Base-by-base conservation (phyloP, 2,797 vertebrate species). In the Crenuchus spilurus region DNA sequence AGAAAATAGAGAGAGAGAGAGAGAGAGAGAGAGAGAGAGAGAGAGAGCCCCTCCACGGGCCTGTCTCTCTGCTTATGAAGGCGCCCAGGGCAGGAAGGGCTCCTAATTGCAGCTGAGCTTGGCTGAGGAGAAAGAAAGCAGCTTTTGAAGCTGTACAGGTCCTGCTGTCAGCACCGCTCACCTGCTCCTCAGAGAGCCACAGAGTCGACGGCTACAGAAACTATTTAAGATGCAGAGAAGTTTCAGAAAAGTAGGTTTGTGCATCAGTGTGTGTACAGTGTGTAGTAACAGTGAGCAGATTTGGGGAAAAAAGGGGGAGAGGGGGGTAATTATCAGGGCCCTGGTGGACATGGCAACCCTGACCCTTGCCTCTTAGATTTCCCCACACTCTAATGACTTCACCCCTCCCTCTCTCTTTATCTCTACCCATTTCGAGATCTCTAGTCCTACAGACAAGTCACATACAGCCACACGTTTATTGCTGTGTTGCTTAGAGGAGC, bases 351-450 rank as follows among this genome's bases (percentile, higher is more conserved):
- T 91, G 92, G 91, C 92, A 96, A 94, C 92, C 92, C 92, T 96
- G 95, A 95, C 95, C 95, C 94, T 92, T 82, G 83, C 88, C 92
- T 96, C 96, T 97, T 95, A 95, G 94, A 93, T 97, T 97, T 90
- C 91, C 91, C 89, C 89, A 89, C 88, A 90, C 87, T 93, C 88
- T 89, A 90, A 91, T 97, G 92, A 96, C 95, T 95, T 97, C 95
- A 96, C 92, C 92, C 75, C 74, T 76, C 78, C 81, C 65, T 78
- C 68, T 70, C 87, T 90, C 90, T 81, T 85, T 83, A 83, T 72
- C 33, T 67, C 66, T 51, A 41, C 18, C 26, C 67, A 55, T 37
- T 48, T 73, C 61, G n/a, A n/a, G n/a, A 77, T 80, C 81, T 85
- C 83, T 74, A 75, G 82, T 84, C 77, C 74, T 78, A 54, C 77